Evolutionary conservation across 2,797 vertebrate genomes (phyloP).

Genomic region (Hirundo rustica): DNA sequence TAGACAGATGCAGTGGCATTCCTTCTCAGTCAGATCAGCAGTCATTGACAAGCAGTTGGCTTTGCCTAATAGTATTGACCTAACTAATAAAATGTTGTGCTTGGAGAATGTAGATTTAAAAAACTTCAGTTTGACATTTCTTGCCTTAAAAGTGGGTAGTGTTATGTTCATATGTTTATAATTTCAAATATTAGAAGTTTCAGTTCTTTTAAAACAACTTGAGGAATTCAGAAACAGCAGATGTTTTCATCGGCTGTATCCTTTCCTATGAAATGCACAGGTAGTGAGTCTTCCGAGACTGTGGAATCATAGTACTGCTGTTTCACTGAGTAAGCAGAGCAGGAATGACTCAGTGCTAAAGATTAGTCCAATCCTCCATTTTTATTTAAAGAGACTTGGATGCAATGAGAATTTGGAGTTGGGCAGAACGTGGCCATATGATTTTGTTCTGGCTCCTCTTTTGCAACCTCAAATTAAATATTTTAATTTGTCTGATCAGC

Average conservation of each 20-base stretch:
- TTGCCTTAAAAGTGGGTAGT: not conserved
- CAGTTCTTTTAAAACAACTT: not conserved
- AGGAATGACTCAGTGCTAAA: not conserved
- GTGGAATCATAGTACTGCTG: not conserved
- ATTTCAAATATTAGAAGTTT: not conserved
- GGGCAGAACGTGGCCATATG: not conserved
- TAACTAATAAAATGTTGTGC: not conserved
- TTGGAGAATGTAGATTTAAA: not conserved
- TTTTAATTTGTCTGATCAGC: not conserved
- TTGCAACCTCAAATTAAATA: not conserved
- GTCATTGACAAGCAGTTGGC: not conserved
- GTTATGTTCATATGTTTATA: not conserved
- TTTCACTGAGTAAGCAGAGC: not conserved
- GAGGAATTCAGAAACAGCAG: not conserved
- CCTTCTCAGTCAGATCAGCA: not conserved
- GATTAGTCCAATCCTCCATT: not conserved
- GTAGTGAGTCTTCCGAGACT: not conserved
- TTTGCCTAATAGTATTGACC: not conserved
- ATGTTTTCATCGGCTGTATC: not conserved
- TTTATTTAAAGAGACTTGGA: not conserved
- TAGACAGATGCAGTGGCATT: not conserved
- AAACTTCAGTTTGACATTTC: not conserved
- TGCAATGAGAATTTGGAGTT: not conserved
- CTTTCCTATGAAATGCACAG: not conserved
- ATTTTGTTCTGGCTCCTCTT: not conserved